phyloP scores from a whole-genome alignment of 2,113 vertebrate genomes.

The Ceyx cyanopectus region DNA sequence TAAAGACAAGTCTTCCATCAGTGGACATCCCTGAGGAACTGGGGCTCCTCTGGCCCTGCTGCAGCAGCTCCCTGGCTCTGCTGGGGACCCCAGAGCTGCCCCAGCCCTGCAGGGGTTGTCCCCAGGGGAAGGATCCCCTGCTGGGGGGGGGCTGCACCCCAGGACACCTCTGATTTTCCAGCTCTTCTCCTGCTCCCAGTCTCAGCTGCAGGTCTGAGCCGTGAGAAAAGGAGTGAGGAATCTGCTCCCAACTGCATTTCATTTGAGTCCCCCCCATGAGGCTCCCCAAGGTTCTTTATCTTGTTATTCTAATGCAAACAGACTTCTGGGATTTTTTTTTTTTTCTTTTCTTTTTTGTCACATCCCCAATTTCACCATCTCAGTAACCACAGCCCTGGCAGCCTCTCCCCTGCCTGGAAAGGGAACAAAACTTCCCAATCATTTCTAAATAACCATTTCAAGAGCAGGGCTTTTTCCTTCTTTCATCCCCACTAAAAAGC shows the following conservation, averaged over 20 bases:
- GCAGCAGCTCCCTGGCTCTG: too few species aligned
- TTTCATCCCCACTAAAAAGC: conserved; percentile 66
- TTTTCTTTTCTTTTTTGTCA: background rate
- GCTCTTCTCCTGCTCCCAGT: background rate
- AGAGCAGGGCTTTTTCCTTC: conserved; percentile 69
- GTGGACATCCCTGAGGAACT: background rate
- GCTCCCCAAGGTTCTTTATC: conserved; percentile 61
- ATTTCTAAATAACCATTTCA: conserved; percentile 80
- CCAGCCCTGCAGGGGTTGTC: too few species aligned
- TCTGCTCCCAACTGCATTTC: conserved; percentile 2
- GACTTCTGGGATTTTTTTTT: conserved; percentile 64
- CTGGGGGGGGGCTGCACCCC: too few species aligned
- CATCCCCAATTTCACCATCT: conserved; percentile 67
- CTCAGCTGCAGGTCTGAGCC: background rate
- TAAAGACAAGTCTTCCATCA: background rate
- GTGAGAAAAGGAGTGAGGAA: conserved; percentile 14
- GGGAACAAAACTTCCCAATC: conserved; percentile 74
- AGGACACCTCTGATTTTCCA: background rate
- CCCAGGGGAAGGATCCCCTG: too few species aligned
- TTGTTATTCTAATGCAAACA: conserved; percentile 75
- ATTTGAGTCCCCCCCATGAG: background rate
- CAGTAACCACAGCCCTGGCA: conserved; percentile 70
- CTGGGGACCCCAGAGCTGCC: too few species aligned
- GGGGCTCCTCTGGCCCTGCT: too few species aligned
- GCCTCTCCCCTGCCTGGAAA: conserved; percentile 52